Evolutionary conservation across 2,888 invertebrate genomes (phyloP), one percentile per base, ranked within the genome.

Genomic region (Glyphotaelius pellucidus): DNA sequence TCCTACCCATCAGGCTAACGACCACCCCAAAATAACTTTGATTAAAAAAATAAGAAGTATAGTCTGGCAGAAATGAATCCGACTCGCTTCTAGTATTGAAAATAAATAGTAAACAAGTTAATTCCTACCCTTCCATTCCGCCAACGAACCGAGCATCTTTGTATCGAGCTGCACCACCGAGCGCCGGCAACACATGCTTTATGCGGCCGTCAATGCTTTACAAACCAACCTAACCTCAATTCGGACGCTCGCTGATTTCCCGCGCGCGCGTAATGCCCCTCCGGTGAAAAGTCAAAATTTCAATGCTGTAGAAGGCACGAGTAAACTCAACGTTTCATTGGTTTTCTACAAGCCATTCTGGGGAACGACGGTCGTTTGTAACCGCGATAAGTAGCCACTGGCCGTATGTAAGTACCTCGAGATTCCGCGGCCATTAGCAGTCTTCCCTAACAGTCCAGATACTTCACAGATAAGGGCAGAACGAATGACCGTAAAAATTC

Each of bases 281-380:
- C 31, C 32, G 90, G 90, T 81, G 90, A 90, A 90, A 90, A 90
- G 90, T 90, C 90, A 83, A 90, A 90, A 32, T 42, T 47, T 81
- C 89, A 31, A 47, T 47, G 90, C 81, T 81, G 90, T 32, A 89
- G 30, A 52, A 7, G 38, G 35, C 9, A 80, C 38, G 86, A 42
- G n/a, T 86, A 89, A 80, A 91, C 80, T 91, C 81, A 81, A 81
- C 91, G 80, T 91, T 88, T 91, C 91, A 91, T 91, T 81, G 84
- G 47, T 52, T 91, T 81, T 67, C 91, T 91, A 91, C 81, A 88
- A 90, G 84, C 90, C 83, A 47, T 90, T 90, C 90, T 84, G 90
- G 67, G 30, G 30, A 84, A 90, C 52, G 84, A 35, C 90, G 84
- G 84, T 84, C 84, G 38, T 90, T 84, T 84, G 38, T 84, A 84